These are phyloP conservation scores for Panzeria rudis DNA, from an alignment of 2,888 invertebrate genomes.

Conservation along the genomic window DNA sequence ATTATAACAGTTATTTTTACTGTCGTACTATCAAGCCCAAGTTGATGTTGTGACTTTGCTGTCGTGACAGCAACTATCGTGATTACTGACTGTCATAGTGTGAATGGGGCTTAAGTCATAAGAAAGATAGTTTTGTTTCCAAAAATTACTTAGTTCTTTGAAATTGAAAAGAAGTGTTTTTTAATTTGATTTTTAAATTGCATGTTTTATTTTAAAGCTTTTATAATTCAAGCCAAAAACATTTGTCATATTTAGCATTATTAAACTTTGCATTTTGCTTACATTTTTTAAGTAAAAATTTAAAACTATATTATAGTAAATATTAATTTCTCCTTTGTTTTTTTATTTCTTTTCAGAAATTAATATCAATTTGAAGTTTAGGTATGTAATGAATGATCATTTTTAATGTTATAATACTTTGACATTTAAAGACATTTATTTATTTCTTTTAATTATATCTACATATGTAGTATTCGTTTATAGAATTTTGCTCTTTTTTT, in stretches of 20 bases:
- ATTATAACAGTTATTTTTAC: no score
- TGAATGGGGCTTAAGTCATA: no score
- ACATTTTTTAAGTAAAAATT: slow-evolving; percentile 30
- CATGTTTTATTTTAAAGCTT: slow-evolving; percentile 53
- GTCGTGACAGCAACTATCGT: no score
- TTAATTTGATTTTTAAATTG: slow-evolving; percentile 30
- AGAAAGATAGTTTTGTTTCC: not conserved
- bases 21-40: no score
- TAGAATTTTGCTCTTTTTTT: slow-evolving; percentile 28
- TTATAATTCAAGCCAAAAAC: slow-evolving; percentile 14
- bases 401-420: slow-evolving; percentile 59
- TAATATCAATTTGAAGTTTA: slow-evolving; percentile 40
- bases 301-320: slow-evolving; percentile 25
- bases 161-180: not conserved
- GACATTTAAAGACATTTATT: slow-evolving; percentile 66
- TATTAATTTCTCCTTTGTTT: slow-evolving; percentile 14
- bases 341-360: slow-evolving; percentile 32
- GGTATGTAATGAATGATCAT: slow-evolving; percentile 43
- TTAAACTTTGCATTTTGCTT: slow-evolving; percentile 46
- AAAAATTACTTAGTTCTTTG: slow-evolving; percentile 4
- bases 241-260: not conserved
- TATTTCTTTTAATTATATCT: not conserved
- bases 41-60: no score
- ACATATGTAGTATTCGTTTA: not conserved
- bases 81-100: no score